Conservation (phyloP, 2,113 vertebrate genomes). For the Etia nguti region DNA sequence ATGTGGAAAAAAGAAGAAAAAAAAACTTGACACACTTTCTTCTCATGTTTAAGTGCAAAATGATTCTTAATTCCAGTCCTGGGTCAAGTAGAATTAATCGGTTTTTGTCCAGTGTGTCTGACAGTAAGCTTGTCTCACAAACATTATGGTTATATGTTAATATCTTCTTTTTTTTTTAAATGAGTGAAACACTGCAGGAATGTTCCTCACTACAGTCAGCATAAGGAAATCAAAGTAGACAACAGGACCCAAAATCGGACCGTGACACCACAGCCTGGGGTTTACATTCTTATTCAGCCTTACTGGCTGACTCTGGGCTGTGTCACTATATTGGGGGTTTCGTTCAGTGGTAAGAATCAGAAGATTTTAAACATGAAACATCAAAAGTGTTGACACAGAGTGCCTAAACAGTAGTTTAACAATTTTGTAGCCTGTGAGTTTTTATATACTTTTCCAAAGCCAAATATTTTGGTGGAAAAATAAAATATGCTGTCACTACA, state of each 20-base stretch:
- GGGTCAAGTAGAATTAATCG: background rate
- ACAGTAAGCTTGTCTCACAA: background rate
- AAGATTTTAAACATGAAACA: background rate
- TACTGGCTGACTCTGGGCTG: background rate
- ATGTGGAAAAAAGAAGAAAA: background rate
- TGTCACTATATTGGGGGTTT: background rate
- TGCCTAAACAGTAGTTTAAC: background rate
- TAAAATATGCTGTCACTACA: background rate
- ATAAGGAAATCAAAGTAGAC: background rate
- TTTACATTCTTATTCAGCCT: background rate
- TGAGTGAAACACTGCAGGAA: background rate
- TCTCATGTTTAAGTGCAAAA: background rate
- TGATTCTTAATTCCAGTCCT: background rate
- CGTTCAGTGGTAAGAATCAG: background rate
- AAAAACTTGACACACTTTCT: background rate
- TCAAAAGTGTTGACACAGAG: background rate
- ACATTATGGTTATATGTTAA: background rate
- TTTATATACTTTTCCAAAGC: background rate
- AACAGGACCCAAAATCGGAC: background rate
- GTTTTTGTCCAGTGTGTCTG: background rate
- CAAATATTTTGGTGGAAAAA: background rate
- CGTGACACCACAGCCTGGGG: background rate
- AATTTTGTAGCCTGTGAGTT: background rate
- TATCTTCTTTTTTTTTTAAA: background rate
- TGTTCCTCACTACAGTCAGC: background rate